A percentile compares a stretch with the other conserved stretches of the same genome.
phyloP scores from a whole-genome alignment of 2,113 vertebrate species.

The Collichthys lucidus region DNA sequence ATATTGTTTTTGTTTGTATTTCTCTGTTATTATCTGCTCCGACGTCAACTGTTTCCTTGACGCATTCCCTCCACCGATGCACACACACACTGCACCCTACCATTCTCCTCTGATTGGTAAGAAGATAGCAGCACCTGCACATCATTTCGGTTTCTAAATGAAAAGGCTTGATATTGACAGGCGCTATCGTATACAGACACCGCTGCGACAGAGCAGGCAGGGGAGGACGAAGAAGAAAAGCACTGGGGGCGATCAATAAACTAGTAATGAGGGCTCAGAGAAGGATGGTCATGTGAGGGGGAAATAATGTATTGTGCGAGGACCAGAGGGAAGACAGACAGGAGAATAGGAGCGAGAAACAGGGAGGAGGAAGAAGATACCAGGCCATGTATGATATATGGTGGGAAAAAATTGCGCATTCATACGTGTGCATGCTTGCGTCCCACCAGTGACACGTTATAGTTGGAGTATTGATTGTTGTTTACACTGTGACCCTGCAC shows the following conservation, averaged over 20 bases:
- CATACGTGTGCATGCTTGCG: not conserved
- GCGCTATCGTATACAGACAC: conserved; percentile 30
- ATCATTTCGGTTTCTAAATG: conserved; percentile 55
- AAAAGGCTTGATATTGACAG: conserved; percentile 58
- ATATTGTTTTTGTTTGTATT: conserved; percentile 57
- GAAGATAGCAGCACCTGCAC: conserved; percentile 48
- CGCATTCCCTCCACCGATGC: not conserved
- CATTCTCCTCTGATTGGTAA: conserved; percentile 21
- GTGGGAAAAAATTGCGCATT: conserved; percentile 11
- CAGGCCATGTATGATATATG: conserved; percentile 17
- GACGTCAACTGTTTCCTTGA: conserved; percentile 39
- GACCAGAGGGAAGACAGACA: not conserved
- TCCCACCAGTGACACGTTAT: conserved; percentile 26
- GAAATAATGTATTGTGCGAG: conserved; percentile 16
- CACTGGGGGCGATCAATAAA: conserved; percentile 63
- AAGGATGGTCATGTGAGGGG: conserved; percentile 40
- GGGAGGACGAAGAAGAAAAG: conserved; percentile 18
- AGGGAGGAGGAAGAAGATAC: not conserved
- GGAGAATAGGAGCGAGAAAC: not conserved
- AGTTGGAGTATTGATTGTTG: conserved; percentile 61
- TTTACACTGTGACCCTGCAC: conserved; percentile 60
- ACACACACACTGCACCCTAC: not conserved
- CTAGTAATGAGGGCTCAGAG: conserved; percentile 63
- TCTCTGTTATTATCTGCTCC: conserved; percentile 39
- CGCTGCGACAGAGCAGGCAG: conserved; percentile 8